Percentiles rank a stretch among this genome's conserved stretches.
Evolutionary conservation across 2,797 vertebrate genomes (phyloP).

Genomic region (Apodemus agrarius): DNA sequence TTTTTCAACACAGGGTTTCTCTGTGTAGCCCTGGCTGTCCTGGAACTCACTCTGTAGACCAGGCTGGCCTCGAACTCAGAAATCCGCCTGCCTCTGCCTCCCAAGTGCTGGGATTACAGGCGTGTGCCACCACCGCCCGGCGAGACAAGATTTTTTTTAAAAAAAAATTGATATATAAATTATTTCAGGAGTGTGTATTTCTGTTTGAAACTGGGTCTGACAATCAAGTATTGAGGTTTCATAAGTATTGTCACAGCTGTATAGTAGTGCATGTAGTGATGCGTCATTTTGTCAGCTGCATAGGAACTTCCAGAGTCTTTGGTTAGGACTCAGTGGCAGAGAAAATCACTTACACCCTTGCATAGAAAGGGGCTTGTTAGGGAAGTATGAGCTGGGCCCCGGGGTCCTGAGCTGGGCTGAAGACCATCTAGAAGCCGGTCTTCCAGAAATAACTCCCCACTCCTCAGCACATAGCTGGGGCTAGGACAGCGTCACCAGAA

Average conservation of each 20-base stretch:
- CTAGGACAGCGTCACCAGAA: neutral
- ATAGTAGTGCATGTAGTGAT: constrained; percentile 32
- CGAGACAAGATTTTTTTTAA: too few relatives aligned
- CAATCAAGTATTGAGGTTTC: constrained; percentile 44
- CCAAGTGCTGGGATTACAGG: neutral
- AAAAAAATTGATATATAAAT: neutral
- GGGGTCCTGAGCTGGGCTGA: neutral
- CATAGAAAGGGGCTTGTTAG: constrained; percentile 36
- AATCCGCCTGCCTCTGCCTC: neutral
- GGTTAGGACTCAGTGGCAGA: constrained; percentile 23
- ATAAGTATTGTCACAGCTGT: constrained; percentile 53
- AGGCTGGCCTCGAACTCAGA: neutral
- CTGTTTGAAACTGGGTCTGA: constrained; percentile 56
- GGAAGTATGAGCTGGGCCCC: constrained; percentile 13
- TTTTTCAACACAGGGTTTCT: neutral
- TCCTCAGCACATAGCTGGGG: neutral
- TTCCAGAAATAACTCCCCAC: neutral
- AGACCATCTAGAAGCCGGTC: neutral
- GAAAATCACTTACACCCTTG: neutral
- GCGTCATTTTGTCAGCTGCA: constrained; percentile 45
- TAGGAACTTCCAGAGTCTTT: constrained; percentile 41
- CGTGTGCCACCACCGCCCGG: too few relatives aligned
- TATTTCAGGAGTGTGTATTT: constrained; percentile 21
- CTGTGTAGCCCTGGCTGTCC: neutral
- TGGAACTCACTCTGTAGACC: neutral